Percentiles rank a stretch among this genome's conserved stretches.
Conservation (phyloP, 2,113 vertebrate species). For the Acanthisitta chloris region DNA sequence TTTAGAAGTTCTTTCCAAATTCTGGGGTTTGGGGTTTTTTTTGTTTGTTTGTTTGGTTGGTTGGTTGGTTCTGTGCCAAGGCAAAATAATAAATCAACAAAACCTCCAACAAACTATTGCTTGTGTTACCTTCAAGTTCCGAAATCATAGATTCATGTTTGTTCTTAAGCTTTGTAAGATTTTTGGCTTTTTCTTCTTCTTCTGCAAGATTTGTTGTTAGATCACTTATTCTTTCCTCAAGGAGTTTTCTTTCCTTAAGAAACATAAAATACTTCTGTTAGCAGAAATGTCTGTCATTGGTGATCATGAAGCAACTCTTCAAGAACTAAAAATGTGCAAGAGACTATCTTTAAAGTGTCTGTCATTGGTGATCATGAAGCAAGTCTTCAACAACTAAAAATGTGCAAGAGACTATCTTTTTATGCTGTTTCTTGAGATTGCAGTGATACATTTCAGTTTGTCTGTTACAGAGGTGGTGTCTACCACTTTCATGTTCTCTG, state of each 20-base stretch:
- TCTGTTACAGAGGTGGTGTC: not conserved
- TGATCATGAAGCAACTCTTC: not conserved
- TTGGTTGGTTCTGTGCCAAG: not conserved
- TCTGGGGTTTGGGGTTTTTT: not conserved
- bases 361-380: not conserved
- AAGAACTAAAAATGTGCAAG: not conserved
- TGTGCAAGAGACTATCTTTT: not conserved
- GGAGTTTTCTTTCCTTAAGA: conserved; percentile 86
- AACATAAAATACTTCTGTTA: not conserved
- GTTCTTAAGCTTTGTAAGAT: conserved; percentile 89
- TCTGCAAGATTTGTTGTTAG: conserved; percentile 90
- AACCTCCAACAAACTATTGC: not conserved
- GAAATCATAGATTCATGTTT: conserved; percentile 98
- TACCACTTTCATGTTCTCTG: not conserved
- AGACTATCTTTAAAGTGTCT: not conserved
- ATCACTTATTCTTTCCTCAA: conserved; percentile 90
- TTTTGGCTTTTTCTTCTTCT: conserved; percentile 96
- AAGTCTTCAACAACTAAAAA: not conserved
- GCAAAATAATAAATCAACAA: not conserved
- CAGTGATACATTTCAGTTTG: not conserved
- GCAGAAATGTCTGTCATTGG: not conserved
- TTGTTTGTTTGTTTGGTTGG: too few relatives aligned
- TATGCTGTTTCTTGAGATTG: not conserved
- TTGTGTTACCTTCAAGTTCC: conserved; percentile 85
- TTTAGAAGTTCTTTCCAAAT: not conserved